phyloP scores from a whole-genome alignment of 2,113 vertebrate species.

The Oreochromis aureus region DNA sequence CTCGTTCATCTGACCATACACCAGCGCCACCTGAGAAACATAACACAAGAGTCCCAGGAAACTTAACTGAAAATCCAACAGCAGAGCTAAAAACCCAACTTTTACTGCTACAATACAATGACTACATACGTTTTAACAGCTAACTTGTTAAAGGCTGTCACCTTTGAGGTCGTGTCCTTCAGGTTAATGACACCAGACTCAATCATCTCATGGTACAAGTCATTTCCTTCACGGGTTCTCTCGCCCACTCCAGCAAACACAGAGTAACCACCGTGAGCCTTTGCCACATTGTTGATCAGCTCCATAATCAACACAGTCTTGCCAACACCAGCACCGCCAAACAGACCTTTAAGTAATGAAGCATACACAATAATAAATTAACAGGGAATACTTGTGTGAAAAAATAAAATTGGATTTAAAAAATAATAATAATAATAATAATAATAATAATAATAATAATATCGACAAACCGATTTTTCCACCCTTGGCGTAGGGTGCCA shows the following conservation, averaged over 20 bases:
- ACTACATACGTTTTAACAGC: background rate
- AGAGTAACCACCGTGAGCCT: conserved; percentile 96
- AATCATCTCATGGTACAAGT: conserved; percentile 98
- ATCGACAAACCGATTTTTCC: conserved; percentile 84
- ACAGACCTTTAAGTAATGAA: conserved; percentile 75
- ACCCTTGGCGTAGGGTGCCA: conserved; percentile 97
- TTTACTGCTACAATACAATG: background rate
- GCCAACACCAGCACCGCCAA: conserved; percentile 93
- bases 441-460: background rate
- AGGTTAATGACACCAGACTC: conserved; percentile 98
- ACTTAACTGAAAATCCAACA: background rate
- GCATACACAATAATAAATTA: background rate
- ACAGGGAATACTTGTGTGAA: background rate
- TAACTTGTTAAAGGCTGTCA: conserved; percentile 25
- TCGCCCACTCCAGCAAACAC: conserved; percentile 97
- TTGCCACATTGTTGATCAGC: conserved; percentile 97
- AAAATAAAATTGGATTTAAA: conserved; percentile 42
- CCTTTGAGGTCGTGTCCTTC: conserved; percentile 96
- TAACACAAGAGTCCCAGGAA: background rate
- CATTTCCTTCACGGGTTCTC: conserved; percentile 94
- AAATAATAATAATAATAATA: too few relatives aligned
- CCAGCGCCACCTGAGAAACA: conserved; percentile 85
- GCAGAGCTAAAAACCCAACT: background rate
- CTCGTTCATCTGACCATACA: conserved; percentile 98
- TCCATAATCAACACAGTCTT: conserved; percentile 99